A percentile compares a stretch with the other conserved stretches of the same genome.
Evolutionary conservation across 2,888 invertebrate genomes (phyloP).

Genomic region (Aspidiotus destructor): DNA sequence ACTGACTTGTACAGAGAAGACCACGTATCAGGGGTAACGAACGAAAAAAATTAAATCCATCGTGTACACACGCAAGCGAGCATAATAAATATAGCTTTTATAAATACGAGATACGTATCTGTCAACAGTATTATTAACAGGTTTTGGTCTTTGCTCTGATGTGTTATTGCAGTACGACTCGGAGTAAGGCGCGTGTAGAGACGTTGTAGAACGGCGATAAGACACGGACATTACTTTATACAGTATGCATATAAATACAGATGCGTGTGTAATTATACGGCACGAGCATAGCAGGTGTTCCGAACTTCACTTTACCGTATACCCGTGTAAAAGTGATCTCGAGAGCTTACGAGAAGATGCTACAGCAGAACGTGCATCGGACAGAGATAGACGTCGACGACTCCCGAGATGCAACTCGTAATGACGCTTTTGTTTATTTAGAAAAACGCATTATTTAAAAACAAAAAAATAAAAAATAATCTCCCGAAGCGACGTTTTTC

Average conservation of each 20-base stretch:
- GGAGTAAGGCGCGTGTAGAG: neutral
- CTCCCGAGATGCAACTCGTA: neutral
- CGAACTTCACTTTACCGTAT: neutral
- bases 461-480: neutral
- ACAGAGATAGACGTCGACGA: neutral
- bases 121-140: conserved; percentile 3
- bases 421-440: conserved; percentile 1
- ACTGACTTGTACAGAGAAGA: no score
- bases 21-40: no score
- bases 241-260: no score
- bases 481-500: neutral
- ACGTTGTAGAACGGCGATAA: neutral
- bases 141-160: neutral
- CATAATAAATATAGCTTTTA: no score
- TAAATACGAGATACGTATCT: conserved; percentile 3
- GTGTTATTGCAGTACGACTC: neutral
- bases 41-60: no score
- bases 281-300: conserved; percentile 12
- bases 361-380: no score
- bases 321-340: neutral
- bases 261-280: conserved; percentile 5
- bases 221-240: neutral
- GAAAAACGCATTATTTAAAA: neutral
- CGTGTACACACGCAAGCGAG: no score
- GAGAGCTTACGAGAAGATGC: no score